Evolutionary conservation across 2,113 vertebrate species (phyloP), one percentile per base, ranked within the genome.

Genomic region (Anas platyrhynchos): DNA sequence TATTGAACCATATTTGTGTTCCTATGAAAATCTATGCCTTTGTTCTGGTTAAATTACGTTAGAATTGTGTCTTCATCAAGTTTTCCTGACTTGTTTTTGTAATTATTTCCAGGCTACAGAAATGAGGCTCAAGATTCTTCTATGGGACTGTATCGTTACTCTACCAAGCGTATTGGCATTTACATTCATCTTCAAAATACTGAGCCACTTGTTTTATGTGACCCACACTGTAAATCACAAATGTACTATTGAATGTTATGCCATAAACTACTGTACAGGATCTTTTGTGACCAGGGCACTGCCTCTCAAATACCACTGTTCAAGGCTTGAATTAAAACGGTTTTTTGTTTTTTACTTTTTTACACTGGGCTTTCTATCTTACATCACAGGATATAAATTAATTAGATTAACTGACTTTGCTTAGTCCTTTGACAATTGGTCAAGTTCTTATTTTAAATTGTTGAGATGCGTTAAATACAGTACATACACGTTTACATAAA

Each of bases 401-500:
- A 55, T 85, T 94, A 94, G 65, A 66, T 50, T 67, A 69, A 85
- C 73, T 83, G 41, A 54, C 90, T 97, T 95, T 95, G 48, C 50
- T 55, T 97, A 85, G 61, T 85, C 62, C 13, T 73, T 58, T 65
- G 54, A 63, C 78, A 77, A 23, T 55, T 91, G 89, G 75, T 96
- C 48, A 48, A 81, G 61, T 93, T 95, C 74, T 91, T 94, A 85
- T 88, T 73, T 85, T 89, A 91, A 83, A 62, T 62, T 69, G 73
- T 87, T 86, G 72, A 73, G 87, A 94, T 94, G 88, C 95, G 89
- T 96, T 97, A 93, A 96, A 90, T 79, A 86, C 59, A 95, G 82
- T 92, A 86, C 92, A 65, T 84, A 90, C 83, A 73, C 50, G 96
- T 97, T 97, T 98, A 96, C 96, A 97, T 97, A 88, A 95, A 88